phyloP scores from a whole-genome alignment of 2,113 vertebrate species.

The Aptenodytes patagonicus region DNA sequence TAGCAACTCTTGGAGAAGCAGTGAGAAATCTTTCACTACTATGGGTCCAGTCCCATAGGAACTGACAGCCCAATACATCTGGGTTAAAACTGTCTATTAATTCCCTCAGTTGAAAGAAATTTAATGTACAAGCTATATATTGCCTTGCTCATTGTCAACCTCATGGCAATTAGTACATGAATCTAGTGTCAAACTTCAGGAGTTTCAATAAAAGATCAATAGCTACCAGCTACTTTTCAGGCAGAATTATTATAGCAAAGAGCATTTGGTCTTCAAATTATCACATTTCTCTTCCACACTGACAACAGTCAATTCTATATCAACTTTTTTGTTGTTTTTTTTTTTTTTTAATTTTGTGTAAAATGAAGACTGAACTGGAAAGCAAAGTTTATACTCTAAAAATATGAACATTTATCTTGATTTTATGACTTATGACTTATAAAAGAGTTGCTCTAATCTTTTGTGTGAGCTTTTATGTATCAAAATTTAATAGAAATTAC shows the following conservation, averaged over 20 bases:
- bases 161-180: not conserved
- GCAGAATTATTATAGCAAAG: not conserved
- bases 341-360: not conserved
- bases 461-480: not conserved
- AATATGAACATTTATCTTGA: not conserved
- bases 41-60: not conserved
- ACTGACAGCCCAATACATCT: not conserved
- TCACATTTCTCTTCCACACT: not conserved
- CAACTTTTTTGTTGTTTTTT: not conserved
- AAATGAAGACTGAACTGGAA: slow-evolving; percentile 5
- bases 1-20: not conserved
- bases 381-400: not conserved
- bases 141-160: not conserved
- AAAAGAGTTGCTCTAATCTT: not conserved
- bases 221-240: not conserved
- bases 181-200: not conserved
- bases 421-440: not conserved
- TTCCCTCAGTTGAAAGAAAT: not conserved
- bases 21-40: not conserved
- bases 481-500: not conserved
- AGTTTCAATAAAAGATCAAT: slow-evolving; percentile 10
- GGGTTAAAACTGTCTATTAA: not conserved
- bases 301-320: not conserved
- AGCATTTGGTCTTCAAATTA: slow-evolving; percentile 3
- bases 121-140: not conserved